A percentile compares a stretch with the other conserved stretches of the same genome.
Evolutionary conservation across 2,888 invertebrate species (phyloP).

Genomic region (Philereme vetulata): DNA sequence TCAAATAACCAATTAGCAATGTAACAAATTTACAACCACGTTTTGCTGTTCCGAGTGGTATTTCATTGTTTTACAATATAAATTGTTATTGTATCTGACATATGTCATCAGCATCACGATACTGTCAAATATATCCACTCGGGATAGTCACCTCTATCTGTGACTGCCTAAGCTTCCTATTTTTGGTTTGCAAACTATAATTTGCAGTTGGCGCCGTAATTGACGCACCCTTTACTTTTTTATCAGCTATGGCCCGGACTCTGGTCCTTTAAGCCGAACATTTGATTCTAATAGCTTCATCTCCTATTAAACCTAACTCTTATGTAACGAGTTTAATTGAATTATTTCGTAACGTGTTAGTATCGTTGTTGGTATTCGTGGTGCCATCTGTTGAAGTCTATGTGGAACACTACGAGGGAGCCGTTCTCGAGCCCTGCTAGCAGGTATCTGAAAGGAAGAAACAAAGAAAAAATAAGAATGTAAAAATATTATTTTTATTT

Average conservation of each 20-base stretch:
- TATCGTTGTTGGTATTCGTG: conserved; percentile 98
- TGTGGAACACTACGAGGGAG: conserved; percentile 99
- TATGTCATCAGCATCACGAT: neutral
- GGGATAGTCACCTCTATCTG: conserved; percentile 3
- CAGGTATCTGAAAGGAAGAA: conserved; percentile 89
- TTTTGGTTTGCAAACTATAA: conserved; percentile 10
- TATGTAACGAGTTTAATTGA: conserved; percentile 43
- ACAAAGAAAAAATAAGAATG: no score
- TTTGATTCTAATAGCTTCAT: conserved; percentile 9
- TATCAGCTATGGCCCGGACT: conserved; percentile 9
- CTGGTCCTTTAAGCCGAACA: conserved; percentile 13
- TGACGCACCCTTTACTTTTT: conserved; percentile 7
- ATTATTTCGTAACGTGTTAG: conserved; percentile 65
- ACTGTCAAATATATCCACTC: conserved; percentile 7
- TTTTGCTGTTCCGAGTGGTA: conserved; percentile 20
- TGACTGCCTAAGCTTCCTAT: conserved; percentile 11
- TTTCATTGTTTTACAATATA: conserved; percentile 6
- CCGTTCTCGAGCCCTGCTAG: conserved; percentile 98
- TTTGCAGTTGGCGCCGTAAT: conserved; percentile 10
- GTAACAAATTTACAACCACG: conserved; percentile 49
- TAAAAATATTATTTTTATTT: no score
- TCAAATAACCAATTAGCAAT: conserved; percentile 38
- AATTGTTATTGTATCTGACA: conserved; percentile 2
- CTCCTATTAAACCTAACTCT: conserved; percentile 31
- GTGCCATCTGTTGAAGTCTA: conserved; percentile 99